phyloP scores from a whole-genome alignment of 2,797 vertebrate species.

The Selene dorsalis region DNA sequence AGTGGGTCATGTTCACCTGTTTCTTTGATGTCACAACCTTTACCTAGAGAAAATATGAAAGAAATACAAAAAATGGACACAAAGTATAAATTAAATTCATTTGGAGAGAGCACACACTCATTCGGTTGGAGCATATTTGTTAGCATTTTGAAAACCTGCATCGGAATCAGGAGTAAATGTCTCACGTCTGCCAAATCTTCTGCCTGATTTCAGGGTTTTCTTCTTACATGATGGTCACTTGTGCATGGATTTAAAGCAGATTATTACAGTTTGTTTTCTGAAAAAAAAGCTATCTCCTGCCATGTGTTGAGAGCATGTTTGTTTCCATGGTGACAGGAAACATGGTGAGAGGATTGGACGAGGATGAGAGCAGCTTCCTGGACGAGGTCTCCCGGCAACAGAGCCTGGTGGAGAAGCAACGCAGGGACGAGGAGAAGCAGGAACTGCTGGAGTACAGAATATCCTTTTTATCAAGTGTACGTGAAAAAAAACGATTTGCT shows the following conservation, averaged over 20 bases:
- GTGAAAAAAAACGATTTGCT: slow-evolving; percentile 15
- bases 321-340: slow-evolving; percentile 90
- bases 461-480: slow-evolving; percentile 86
- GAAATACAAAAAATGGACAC: no score
- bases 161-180: neutral
- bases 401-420: slow-evolving; percentile 93
- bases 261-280: slow-evolving; percentile 26
- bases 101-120: neutral
- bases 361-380: slow-evolving; percentile 96
- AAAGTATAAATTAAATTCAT: neutral
- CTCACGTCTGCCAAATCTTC: neutral
- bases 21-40: neutral
- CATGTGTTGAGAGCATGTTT: slow-evolving; percentile 69
- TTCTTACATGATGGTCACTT: slow-evolving; percentile 4
- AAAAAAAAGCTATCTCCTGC: slow-evolving; percentile 49
- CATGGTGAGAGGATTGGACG: slow-evolving; percentile 98
- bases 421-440: slow-evolving; percentile 93
- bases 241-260: slow-evolving; percentile 15
- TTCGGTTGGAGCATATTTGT: neutral
- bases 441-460: slow-evolving; percentile 97
- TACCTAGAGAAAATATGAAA: neutral
- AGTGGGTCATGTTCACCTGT: slow-evolving; percentile 84
- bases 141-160: neutral
- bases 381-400: slow-evolving; percentile 98
- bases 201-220: neutral